These are phyloP conservation scores for Athalia rosae DNA, from an alignment of 2,888 invertebrate genomes.

Conservation along the genomic window DNA sequence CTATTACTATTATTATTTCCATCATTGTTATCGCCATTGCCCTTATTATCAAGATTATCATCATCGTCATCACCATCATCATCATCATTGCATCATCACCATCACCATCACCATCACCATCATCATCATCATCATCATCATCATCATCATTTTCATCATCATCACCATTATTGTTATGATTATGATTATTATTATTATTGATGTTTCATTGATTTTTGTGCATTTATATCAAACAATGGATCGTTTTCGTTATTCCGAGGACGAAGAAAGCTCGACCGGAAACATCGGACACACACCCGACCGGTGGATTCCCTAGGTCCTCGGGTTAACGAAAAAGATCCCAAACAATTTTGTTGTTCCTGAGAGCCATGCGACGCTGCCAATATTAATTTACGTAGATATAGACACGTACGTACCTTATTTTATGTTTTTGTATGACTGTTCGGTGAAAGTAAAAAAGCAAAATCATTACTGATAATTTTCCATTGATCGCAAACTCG, in stretches of 20 bases:
- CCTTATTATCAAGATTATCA: conserved; percentile 45
- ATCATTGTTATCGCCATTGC: conserved; percentile 47
- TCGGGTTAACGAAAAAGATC: background rate
- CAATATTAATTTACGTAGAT: conserved; percentile 1
- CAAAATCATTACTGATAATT: conserved; percentile 20
- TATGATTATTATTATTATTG: conserved; percentile 16
- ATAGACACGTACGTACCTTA: background rate
- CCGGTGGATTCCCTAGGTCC: no score
- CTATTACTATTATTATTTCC: conserved; percentile 49
- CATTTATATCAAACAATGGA: background rate
- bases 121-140: conserved; percentile 38
- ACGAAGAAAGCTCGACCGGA: no score
- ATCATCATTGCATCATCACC: conserved; percentile 26
- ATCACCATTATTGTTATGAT: conserved; percentile 47
- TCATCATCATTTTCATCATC: conserved; percentile 50
- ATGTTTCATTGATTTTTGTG: conserved; percentile 20
- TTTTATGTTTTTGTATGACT: no score
- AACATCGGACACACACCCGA: no score
- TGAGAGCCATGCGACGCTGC: conserved; percentile 39
- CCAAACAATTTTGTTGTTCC: conserved; percentile 2
- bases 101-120: conserved; percentile 36
- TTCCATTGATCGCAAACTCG: background rate
- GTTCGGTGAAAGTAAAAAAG: background rate
- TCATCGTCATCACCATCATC: conserved; percentile 40
- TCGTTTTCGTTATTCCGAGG: no score